phyloP scores from a whole-genome alignment of 2,888 invertebrate species.

The Plemyria rubiginata region DNA sequence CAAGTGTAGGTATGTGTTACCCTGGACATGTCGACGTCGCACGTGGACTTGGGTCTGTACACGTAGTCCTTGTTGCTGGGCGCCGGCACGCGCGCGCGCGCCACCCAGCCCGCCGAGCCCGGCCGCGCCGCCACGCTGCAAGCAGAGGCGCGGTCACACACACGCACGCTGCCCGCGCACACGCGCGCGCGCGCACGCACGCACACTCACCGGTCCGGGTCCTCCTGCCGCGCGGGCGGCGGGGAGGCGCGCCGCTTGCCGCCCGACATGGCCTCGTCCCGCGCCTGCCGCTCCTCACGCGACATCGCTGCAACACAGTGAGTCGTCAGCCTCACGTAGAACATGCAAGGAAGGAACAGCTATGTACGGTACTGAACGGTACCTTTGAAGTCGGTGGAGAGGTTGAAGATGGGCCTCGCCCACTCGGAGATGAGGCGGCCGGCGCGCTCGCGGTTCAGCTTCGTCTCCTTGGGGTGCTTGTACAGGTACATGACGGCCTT shows the following conservation, averaged over 20 bases:
- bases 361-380: too few relatives aligned
- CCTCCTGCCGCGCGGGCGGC: conserved; percentile 82
- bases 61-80: conserved; percentile 99
- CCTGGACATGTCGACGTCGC: conserved; percentile 93
- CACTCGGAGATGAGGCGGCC: conserved; percentile 98
- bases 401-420: conserved; percentile 98
- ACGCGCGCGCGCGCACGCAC: background rate
- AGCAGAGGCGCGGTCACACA: too few relatives aligned
- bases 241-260: conserved; percentile 85
- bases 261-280: conserved; percentile 85
- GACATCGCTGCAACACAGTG: conserved; percentile 89
- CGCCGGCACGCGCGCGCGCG: conserved; percentile 96
- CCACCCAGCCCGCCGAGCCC: conserved; percentile 98
- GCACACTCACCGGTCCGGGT: conserved; percentile 19
- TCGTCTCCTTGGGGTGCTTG: conserved; percentile 99
- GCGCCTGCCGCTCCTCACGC: conserved; percentile 96
- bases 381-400: conserved; percentile 83
- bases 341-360: too few relatives aligned
- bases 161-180: background rate
- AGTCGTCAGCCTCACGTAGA: too few relatives aligned
- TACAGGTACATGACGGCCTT: conserved; percentile 99
- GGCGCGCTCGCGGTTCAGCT: conserved; percentile 95
- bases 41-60: conserved; percentile 95
- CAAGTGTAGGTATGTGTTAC: too few relatives aligned
- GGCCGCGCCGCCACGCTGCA: conserved; percentile 89